Conservation (phyloP, 2,797 vertebrate species). For the Scomberomorus guttatus region DNA sequence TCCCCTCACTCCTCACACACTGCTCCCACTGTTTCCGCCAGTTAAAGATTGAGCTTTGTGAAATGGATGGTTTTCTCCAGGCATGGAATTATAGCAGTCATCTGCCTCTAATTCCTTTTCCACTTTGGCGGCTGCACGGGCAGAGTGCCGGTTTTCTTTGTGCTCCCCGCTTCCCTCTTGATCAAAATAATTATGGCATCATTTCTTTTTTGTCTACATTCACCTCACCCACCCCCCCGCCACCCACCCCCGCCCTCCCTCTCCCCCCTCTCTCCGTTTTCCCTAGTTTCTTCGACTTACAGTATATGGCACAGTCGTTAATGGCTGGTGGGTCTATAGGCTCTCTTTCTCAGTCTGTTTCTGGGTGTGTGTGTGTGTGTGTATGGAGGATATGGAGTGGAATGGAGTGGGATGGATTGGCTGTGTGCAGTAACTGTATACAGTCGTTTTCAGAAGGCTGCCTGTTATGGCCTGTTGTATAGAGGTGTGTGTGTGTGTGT, state of each 20-base stretch:
- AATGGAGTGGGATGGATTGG: slow-evolving; percentile 65
- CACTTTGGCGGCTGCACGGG: slow-evolving; percentile 63
- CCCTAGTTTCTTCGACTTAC: slow-evolving; percentile 57
- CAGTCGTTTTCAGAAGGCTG: slow-evolving; percentile 82
- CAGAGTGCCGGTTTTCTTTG: slow-evolving; percentile 67
- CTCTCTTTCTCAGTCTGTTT: slow-evolving; percentile 66
- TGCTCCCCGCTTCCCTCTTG: slow-evolving; percentile 62
- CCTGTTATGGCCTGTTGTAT: slow-evolving; percentile 73
- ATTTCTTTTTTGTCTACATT: slow-evolving; percentile 69
- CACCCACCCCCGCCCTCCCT: not conserved
- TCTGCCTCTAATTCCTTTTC: slow-evolving; percentile 78
- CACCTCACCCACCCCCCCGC: slow-evolving; percentile 30
- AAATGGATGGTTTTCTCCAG: slow-evolving; percentile 73
- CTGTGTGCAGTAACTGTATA: slow-evolving; percentile 76
- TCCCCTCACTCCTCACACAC: slow-evolving; percentile 17
- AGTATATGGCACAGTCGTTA: slow-evolving; percentile 80
- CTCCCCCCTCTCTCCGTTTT: slow-evolving; percentile 22
- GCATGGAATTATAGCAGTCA: slow-evolving; percentile 75
- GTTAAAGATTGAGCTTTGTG: slow-evolving; percentile 68
- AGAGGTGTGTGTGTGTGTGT: slow-evolving; percentile 42
- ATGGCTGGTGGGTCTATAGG: slow-evolving; percentile 73
- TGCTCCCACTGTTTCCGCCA: slow-evolving; percentile 49
- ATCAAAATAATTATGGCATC: slow-evolving; percentile 79
- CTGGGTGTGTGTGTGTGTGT: slow-evolving; percentile 56
- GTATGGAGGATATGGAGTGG: slow-evolving; percentile 56